A percentile compares a stretch with the other conserved stretches of the same genome.
These are phyloP conservation scores for Glaucomys volans DNA, from an alignment of 2,113 vertebrate genomes.

Conservation along the genomic window DNA sequence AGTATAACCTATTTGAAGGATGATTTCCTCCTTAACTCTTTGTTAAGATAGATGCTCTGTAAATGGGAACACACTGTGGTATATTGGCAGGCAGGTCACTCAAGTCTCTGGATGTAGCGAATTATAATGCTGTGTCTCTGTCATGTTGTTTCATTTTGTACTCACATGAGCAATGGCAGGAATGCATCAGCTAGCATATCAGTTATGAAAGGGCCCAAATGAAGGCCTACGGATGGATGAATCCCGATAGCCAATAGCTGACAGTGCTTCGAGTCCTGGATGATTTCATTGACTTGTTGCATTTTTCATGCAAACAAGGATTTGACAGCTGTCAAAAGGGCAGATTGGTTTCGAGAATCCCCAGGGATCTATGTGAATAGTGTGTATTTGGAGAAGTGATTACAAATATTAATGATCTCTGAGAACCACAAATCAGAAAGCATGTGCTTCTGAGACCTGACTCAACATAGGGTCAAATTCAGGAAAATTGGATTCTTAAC, in stretches of 20 bases:
- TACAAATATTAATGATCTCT: slow-evolving; percentile 72
- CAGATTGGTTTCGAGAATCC: slow-evolving; percentile 54
- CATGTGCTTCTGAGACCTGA: slow-evolving; percentile 41
- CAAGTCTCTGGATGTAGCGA: slow-evolving; percentile 40
- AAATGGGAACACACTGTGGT: background rate
- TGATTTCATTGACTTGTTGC: slow-evolving; percentile 77
- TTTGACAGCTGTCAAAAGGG: slow-evolving; percentile 72
- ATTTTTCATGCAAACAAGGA: slow-evolving; percentile 70
- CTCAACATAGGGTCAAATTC: slow-evolving; percentile 57
- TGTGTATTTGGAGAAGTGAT: slow-evolving; percentile 68
- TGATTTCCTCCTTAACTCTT: slow-evolving; percentile 45
- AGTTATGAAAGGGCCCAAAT: slow-evolving; percentile 63
- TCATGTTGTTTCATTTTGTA: slow-evolving; percentile 66
- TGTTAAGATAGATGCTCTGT: slow-evolving; percentile 66
- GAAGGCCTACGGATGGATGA: slow-evolving; percentile 62
- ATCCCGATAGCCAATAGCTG: slow-evolving; percentile 48
- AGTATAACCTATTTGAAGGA: slow-evolving; percentile 52
- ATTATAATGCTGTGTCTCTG: slow-evolving; percentile 46
- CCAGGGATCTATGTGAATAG: slow-evolving; percentile 51
- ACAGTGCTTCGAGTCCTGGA: slow-evolving; percentile 43
- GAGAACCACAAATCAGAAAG: slow-evolving; percentile 75
- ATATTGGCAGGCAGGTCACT: slow-evolving; percentile 60
- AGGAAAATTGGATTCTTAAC: slow-evolving; percentile 77
- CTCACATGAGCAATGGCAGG: slow-evolving; percentile 62
- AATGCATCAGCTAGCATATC: slow-evolving; percentile 49